These are phyloP conservation scores for Castor canadensis DNA, from an alignment of 2,113 vertebrate species.

Conservation along the genomic window DNA sequence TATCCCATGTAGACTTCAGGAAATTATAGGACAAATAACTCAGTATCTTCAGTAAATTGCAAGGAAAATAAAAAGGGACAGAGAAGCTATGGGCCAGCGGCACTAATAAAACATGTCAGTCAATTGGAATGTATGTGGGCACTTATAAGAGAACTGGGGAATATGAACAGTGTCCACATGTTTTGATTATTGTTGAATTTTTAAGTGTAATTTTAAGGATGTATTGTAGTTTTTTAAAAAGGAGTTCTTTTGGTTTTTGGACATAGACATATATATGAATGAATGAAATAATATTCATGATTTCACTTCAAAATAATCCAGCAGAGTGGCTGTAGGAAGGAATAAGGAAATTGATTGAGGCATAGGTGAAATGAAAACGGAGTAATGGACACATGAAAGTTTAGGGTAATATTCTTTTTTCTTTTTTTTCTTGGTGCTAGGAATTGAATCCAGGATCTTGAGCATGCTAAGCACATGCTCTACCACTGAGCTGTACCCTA, in stretches of 20 bases:
- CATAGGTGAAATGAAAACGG: background rate
- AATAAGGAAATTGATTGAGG: background rate
- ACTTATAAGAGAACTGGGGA: background rate
- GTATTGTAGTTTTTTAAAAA: background rate
- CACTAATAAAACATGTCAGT: background rate
- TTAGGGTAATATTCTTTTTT: background rate
- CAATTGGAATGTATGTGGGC: background rate
- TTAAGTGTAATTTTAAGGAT: background rate
- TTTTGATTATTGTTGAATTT: background rate
- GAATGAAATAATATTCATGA: background rate
- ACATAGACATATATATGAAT: background rate
- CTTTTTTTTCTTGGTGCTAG: background rate
- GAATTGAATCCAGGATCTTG: background rate
- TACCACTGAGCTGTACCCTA: background rate
- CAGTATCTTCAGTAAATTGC: background rate
- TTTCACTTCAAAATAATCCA: constrained; percentile 7
- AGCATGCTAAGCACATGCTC: background rate
- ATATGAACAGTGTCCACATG: background rate
- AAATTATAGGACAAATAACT: background rate
- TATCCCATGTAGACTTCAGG: background rate
- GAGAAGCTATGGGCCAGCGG: background rate
- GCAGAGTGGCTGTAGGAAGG: background rate
- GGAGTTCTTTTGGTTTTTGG: constrained; percentile 1
- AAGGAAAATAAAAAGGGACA: background rate
- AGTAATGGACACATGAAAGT: background rate